Percentiles rank a stretch among this genome's conserved stretches.
These are phyloP conservation scores for Nanger granti DNA, from an alignment of 2,113 vertebrate genomes.

Conservation along the genomic window DNA sequence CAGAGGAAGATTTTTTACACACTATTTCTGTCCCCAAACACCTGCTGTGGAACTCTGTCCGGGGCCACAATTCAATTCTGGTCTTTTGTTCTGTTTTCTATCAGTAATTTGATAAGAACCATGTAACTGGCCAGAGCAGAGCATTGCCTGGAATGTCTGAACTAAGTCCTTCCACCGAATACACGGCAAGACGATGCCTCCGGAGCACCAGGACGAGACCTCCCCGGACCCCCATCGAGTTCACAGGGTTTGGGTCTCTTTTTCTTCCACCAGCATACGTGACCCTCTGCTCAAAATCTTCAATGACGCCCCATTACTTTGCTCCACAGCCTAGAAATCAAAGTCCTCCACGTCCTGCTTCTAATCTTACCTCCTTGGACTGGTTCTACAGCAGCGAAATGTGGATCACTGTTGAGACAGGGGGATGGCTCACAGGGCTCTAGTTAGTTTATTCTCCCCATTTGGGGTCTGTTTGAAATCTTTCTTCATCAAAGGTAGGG, in stretches of 20 bases:
- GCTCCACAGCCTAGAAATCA: neutral
- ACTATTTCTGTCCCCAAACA: neutral
- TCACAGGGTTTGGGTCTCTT: neutral
- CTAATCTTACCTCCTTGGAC: neutral
- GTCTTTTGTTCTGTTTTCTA: neutral
- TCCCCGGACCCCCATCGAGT: fast-evolving
- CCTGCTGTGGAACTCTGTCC: neutral
- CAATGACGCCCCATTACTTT: neutral
- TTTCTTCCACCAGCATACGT: neutral
- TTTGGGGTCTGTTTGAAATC: neutral
- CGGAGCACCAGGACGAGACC: neutral
- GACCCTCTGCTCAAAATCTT: neutral
- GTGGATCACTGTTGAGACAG: neutral
- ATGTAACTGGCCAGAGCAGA: neutral
- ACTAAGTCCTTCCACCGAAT: fast-evolving
- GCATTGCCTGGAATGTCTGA: no score
- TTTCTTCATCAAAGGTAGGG: neutral
- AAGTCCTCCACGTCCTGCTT: neutral
- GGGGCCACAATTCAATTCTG: neutral
- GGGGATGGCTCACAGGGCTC: neutral
- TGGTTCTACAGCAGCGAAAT: neutral
- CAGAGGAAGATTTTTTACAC: neutral
- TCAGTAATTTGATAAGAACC: neutral
- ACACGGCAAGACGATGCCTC: fast-evolving
- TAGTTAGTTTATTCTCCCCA: neutral